Evolutionary conservation across 2,797 vertebrate genomes (phyloP).

Genomic region (Rhinatrema bivittatum): DNA sequence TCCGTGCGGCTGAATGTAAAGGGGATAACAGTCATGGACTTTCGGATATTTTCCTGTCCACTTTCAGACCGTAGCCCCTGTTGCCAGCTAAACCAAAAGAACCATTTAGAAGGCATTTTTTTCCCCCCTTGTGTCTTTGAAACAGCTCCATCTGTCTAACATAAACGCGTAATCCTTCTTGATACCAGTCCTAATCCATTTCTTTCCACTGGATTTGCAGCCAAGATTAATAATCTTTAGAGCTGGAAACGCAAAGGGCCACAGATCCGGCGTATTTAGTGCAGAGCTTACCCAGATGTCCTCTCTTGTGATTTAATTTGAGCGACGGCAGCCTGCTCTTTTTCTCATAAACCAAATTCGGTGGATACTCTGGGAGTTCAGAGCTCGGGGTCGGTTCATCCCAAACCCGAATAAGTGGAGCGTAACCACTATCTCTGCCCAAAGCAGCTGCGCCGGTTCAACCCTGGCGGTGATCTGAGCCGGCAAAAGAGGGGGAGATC

Average conservation of each 20-base stretch:
- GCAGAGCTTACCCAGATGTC: constrained; percentile 52
- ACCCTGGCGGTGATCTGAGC: neutral
- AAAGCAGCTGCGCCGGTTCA: neutral
- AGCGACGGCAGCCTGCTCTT: constrained; percentile 10
- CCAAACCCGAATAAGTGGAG: too few relatives aligned
- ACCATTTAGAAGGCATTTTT: constrained; percentile 27
- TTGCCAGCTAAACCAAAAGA: constrained; percentile 31
- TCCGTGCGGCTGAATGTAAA: too few relatives aligned
- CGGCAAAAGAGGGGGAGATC: neutral
- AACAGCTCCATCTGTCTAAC: constrained; percentile 37
- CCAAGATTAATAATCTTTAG: constrained; percentile 40
- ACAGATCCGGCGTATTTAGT: constrained; percentile 38
- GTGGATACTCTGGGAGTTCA: constrained; percentile 20
- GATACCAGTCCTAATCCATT: constrained; percentile 43
- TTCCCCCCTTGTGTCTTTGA: constrained; percentile 19
- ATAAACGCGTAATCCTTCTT: constrained; percentile 37
- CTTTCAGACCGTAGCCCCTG: constrained; percentile 16
- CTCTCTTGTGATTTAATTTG: constrained; percentile 8
- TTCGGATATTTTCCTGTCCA: neutral
- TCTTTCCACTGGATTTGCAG: constrained; percentile 42
- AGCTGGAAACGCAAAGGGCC: constrained; percentile 24
- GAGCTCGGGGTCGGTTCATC: too few relatives aligned
- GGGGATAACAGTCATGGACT: constrained; percentile 15
- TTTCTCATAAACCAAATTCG: constrained; percentile 30
- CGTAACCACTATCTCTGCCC: constrained; percentile 12